Percentiles rank a stretch among this genome's conserved stretches.
Evolutionary conservation across 1,140 invertebrate species (phyloP).

Genomic region (Zeugodacus cucurbitae): DNA sequence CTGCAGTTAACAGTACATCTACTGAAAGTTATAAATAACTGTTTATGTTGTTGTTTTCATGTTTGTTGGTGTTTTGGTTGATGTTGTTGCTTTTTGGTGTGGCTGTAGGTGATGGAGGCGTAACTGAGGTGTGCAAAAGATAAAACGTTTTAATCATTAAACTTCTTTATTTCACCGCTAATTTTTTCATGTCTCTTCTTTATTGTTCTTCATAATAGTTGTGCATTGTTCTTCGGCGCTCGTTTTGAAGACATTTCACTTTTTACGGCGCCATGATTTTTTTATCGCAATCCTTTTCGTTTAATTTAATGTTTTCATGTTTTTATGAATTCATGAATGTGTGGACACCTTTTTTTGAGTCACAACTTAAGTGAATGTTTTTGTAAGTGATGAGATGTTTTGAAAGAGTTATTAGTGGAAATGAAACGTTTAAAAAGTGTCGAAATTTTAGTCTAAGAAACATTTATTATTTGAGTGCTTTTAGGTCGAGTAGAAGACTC

Average conservation of each 20-base stretch:
- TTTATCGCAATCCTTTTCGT: neutral
- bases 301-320: neutral
- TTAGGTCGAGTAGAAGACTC: too few relatives aligned
- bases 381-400: slow-evolving; percentile 48
- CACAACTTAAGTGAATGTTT: neutral
- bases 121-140: slow-evolving; percentile 29
- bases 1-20: neutral
- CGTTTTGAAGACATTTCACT: neutral
- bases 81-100: neutral
- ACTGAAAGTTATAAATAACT: neutral
- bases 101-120: neutral
- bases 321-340: neutral
- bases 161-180: slow-evolving; percentile 29
- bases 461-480: neutral
- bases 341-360: neutral
- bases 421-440: neutral
- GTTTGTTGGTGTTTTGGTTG: neutral
- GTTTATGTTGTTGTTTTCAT: neutral
- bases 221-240: neutral
- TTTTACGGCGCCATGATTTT: neutral
- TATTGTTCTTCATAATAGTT: neutral
- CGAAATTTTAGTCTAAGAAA: neutral
- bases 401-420: slow-evolving; percentile 24
- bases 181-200: slow-evolving; percentile 31
- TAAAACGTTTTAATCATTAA: slow-evolving; percentile 40